Evolutionary conservation across 2,113 vertebrate genomes (phyloP), one percentile per base, ranked within the genome.

Genomic region (Callionymus lyra): DNA sequence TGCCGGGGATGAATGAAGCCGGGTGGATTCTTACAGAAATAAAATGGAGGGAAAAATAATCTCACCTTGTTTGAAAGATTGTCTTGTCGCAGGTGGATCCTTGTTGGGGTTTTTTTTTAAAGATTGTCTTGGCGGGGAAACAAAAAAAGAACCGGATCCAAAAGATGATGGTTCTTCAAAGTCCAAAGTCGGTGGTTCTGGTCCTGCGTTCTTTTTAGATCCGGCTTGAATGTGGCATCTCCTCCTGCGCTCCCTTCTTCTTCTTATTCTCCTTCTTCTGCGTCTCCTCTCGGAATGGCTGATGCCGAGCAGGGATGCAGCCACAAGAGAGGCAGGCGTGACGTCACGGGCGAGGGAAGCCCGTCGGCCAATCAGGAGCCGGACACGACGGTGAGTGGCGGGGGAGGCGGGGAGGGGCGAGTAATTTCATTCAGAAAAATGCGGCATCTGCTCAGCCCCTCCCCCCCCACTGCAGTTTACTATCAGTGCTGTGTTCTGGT

Each of bases 401-500:
- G 44, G 18, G 32, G 44, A 34, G 31, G 16, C 42, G 18, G 38
- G 48, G 14, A 37, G 45, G 35, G 55, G 18, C 12, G 69, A 70
- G 81, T 86, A 76, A 82, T 86, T 87, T 84, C 86, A 87, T 87
- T 86, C 85, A 87, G 79, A 87, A 87, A 87, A 86, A 88, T 85
- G 70, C 86, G 81, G 86, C 86, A 86, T 71, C 76, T 58, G 52
- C n/a, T 6, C 54, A 6, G 76, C 78, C 74, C 80, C 83, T 73
- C 85, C 86, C 85, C 83, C 72, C 85, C 86, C 85, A 86, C 73
- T 88, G 86, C 86, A 83, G 84, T 68, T 76, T 59, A 65, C 46
- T 49, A 48, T 31, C 36, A n/a, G 44, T 6, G 42, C 37, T 50
- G 31, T 16, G 47, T 82, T 71, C 54, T 66, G 40, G 50, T 68